Evolutionary conservation across 2,888 invertebrate genomes (phyloP), one percentile per base, ranked within the genome.

Genomic region (Drosophila picticornis): DNA sequence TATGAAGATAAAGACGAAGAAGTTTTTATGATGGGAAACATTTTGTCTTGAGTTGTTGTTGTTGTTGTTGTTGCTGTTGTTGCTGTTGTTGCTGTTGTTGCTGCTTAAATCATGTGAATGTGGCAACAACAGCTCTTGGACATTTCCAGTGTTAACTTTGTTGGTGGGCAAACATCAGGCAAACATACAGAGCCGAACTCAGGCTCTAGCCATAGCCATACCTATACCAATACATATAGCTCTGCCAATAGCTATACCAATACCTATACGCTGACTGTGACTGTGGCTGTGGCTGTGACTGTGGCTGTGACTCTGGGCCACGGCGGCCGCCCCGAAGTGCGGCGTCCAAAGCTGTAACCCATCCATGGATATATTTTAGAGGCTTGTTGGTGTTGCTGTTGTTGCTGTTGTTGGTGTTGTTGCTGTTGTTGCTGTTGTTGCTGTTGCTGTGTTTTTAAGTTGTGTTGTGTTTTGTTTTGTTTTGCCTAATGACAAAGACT

Each of bases 401-500:
- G 34, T 48, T 66, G 53, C 55, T 59, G 62, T 52, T 72, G 51
- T 64, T 50, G 57, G 19, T 58, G 55, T 57, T 38, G 19, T 6
- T n/a, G 40, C 66, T 69, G 51, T 72, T 78, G 61, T 57, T 66
- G 68, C 36, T 61, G 56, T 50, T 52, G 34, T 66, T 70, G 32
- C 34, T 65, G 48, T 56, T 58, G 59, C 56, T 69, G 52, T 51
- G 40, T 43, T 40, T 40, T 40, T 43, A 11, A 43, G 29, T 11
- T 51, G 29, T 53, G 51, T 65, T 67, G 72, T 64, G 56, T 60
- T 62, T 69, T 61, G 75, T 76, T 73, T 80, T 88, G 80, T 88
- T 90, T 91, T 85, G 81, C 87, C 91, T 92, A 92, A 92, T 91
- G 88, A 91, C 91, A 91, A 91, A 92, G 86, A 90, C 91, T 85